These are phyloP conservation scores for Siderastrea siderea DNA, from an alignment of 92 coral and sea anemone species.

Conservation along the genomic window DNA sequence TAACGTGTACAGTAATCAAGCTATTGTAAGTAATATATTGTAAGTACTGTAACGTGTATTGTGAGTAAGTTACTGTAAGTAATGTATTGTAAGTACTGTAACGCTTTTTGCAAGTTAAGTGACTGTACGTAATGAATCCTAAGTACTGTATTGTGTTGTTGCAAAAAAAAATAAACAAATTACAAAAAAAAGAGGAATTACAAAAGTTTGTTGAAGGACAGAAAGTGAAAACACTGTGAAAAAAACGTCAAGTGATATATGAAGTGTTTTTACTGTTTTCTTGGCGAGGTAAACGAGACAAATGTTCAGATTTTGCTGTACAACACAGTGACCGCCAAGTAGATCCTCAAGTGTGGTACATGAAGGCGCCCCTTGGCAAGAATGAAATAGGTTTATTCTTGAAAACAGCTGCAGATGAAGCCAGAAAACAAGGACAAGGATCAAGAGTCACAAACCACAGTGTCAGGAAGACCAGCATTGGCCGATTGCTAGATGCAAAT, in stretches of 20 bases:
- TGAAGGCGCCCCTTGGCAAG: too few relatives aligned
- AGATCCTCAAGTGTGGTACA: background rate
- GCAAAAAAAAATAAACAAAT: too few relatives aligned
- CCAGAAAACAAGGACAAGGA: constrained; percentile 26
- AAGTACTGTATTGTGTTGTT: too few relatives aligned
- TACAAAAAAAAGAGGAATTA: too few relatives aligned
- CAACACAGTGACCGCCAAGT: background rate
- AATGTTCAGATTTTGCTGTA: constrained; percentile 43
- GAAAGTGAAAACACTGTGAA: constrained; percentile 33
- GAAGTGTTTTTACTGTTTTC: constrained; percentile 54
- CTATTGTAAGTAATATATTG: too few relatives aligned
- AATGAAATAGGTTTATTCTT: constrained; percentile 26
- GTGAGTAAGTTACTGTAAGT: too few relatives aligned
- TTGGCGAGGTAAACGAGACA: constrained; percentile 56
- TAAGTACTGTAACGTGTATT: too few relatives aligned
- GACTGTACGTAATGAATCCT: too few relatives aligned
- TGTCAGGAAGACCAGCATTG: constrained; percentile 46
- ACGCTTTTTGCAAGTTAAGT: too few relatives aligned
- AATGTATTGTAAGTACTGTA: too few relatives aligned
- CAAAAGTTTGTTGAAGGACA: constrained; percentile 39
- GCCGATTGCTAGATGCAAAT: constrained; percentile 44
- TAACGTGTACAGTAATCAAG: too few relatives aligned
- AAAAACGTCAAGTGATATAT: constrained; percentile 45
- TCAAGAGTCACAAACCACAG: constrained; percentile 41
- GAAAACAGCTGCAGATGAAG: constrained; percentile 32